Evolutionary conservation across 2,797 vertebrate genomes (phyloP).

Genomic region (Hippocampus kuda): DNA sequence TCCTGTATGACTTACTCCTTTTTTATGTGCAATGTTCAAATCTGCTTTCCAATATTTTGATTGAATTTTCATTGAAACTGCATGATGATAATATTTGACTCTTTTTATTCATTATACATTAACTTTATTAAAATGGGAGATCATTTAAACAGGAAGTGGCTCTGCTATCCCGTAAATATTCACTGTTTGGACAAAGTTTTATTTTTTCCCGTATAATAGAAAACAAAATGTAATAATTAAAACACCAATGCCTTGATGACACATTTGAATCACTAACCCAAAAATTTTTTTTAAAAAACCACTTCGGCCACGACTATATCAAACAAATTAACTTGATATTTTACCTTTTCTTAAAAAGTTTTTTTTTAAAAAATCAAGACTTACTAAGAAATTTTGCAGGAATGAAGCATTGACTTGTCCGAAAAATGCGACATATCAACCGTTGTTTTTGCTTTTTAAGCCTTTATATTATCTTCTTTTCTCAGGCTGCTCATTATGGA

Average conservation of each 20-base stretch:
- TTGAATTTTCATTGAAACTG: too few species aligned
- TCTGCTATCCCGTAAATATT: background rate
- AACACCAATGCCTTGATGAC: background rate
- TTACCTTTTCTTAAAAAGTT: too few species aligned
- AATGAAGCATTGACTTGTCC: background rate
- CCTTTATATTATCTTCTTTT: slow-evolving; percentile 14
- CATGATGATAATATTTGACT: too few species aligned
- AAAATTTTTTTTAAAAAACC: too few species aligned
- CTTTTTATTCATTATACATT: too few species aligned
- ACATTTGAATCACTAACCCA: background rate
- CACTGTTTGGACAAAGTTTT: background rate
- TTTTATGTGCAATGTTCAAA: too few species aligned
- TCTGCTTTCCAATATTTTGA: too few species aligned
- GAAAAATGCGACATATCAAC: background rate
- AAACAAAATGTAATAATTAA: background rate
- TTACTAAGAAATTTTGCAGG: background rate
- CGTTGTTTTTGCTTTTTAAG: background rate
- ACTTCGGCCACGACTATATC: background rate
- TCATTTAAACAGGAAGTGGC: too few species aligned
- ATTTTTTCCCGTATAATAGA: background rate
- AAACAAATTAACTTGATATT: background rate
- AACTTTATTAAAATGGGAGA: too few species aligned
- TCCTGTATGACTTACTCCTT: too few species aligned
- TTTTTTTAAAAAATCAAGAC: too few species aligned
- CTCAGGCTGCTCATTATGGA: slow-evolving; percentile 94